Evolutionary conservation across 1,140 invertebrate genomes (phyloP), one percentile per base, ranked within the genome.

Genomic region (Drosophila ficusphila): DNA sequence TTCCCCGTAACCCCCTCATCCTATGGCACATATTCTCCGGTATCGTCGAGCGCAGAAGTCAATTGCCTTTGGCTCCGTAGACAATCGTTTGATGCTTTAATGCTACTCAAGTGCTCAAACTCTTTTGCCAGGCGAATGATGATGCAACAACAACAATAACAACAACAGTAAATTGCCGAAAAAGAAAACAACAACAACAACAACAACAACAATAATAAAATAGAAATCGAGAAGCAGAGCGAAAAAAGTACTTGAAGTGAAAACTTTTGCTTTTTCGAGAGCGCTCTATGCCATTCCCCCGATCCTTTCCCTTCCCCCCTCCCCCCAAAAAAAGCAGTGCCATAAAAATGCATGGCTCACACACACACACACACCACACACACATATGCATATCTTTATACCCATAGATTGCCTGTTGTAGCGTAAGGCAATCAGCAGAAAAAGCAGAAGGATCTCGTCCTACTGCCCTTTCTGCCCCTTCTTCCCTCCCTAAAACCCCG

Each of bases 21-120:
- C 48, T n/a, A 7, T 23, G 7, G 9, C 27, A 11, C 29, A 54
- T 18, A 18, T 56, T 21, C 19, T 21, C 27, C 14, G 54, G 29
- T 57, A 57, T 53, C 19, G 48, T 31, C 7, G 19, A 70, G 46
- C 34, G 64, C 19, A 36, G 11, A 69, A 34, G 49, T 38, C 42
- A 47, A 67, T 57, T 46, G 72, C 42, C 21, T 51, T 64, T 69
- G 41, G 67, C 23, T 33, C 27, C 38, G 56, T 72, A 71, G 77
- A 81, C 77, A 71, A 81, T 71, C 57, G 77, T 61, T 64, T 67
- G 60, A 81, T 81, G 67, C 77, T 81, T 81, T 81, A 81, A 81
- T 81, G 77, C 77, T 76, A 76, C 77, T 81, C 77, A 81, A 81
- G 77, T 76, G 77, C 71, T 76, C 72, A 81, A 81, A 68, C 64